Conservation (phyloP, 2,888 invertebrate genomes). For the Liopterus haemorrhoidalis region DNA sequence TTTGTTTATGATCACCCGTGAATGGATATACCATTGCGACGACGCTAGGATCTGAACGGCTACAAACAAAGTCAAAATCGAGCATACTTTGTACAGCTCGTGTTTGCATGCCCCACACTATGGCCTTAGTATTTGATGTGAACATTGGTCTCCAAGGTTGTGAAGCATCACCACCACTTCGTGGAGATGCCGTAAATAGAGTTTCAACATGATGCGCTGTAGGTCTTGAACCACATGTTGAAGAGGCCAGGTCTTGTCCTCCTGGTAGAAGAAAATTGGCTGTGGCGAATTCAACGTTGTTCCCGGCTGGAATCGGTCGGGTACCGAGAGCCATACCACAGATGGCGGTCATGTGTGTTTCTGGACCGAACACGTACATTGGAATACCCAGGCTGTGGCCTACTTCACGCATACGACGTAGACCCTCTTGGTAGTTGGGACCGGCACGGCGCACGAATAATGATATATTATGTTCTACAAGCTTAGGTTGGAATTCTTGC, state of each 20-base stretch:
- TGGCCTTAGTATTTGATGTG: conserved; percentile 78
- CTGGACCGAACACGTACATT: conserved; percentile 94
- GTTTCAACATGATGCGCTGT: conserved; percentile 10
- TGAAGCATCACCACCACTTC: not conserved
- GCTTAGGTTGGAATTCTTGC: conserved; percentile 82
- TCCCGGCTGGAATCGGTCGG: conserved; percentile 67
- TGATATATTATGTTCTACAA: conserved; percentile 85
- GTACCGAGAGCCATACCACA: conserved; percentile 96
- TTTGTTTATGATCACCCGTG: conserved; percentile 97
- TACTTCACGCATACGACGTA: conserved; percentile 89
- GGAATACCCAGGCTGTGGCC: conserved; percentile 77
- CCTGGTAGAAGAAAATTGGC: conserved; percentile 84
- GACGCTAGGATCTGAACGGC: conserved; percentile 81
- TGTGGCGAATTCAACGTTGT: conserved; percentile 66
- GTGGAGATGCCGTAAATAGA: not conserved
- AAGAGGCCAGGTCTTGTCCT: conserved; percentile 54
- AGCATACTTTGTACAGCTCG: conserved; percentile 95
- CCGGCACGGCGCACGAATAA: conserved; percentile 97
- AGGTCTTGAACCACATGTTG: too few relatives aligned
- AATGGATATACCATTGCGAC: conserved; percentile 98
- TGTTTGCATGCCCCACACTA: conserved; percentile 99
- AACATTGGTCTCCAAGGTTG: too few relatives aligned
- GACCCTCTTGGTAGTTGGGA: conserved; percentile 93
- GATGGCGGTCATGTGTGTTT: conserved; percentile 99
- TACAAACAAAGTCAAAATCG: conserved; percentile 92